Evolutionary conservation across 2,797 vertebrate genomes (phyloP), one percentile per base, ranked within the genome.

Genomic region (Peromyscus eremicus): DNA sequence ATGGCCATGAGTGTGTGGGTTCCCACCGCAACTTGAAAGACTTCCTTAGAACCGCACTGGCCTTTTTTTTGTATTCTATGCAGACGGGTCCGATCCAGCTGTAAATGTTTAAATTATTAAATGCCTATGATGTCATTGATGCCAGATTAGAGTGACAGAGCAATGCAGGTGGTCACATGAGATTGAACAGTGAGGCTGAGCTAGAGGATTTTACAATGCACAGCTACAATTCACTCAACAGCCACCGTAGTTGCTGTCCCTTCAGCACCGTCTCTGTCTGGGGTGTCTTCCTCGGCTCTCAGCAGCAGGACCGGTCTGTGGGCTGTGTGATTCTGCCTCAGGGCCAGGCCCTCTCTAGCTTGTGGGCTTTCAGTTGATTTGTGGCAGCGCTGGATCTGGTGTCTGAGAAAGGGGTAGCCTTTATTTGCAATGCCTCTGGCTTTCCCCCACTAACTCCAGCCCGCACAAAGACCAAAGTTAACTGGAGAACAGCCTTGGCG

Each of bases 51-150:
- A 85, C 13, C 0, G 37, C 37, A 2, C 34, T 60, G 66, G 25
- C 37, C 49, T 79, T 76, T 55, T 76, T 55, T 92, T n/a, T 95
- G 23, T 68, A 21, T 94, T 91, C 92, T 89, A 19, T 34, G 29
- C 89, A 19, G 11, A 66, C 43, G 8, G 87, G 57, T 49, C 77
- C 40, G 71, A 29, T 90, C 37, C 40, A 73, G n/a, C 80, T 94
- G 88, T 92, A 86, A 84, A 57, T 49, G 57, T 89, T 60, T 96
- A 73, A 94, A 96, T 97, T 92, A 91, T 93, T 79, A 83, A 93
- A 66, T 43, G 83, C 49, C 34, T 19, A 34, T 79, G 92, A 85
- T 37, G 27, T 92, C 75, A 66, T 9, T 17, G 77, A 68, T 71
- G 73, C 49, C 34, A 19, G 73, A 70, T 82, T 90, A 71, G 82